Base-by-base conservation (phyloP, 2,888 invertebrate species). In the Eudasyphora cyanicolor region DNA sequence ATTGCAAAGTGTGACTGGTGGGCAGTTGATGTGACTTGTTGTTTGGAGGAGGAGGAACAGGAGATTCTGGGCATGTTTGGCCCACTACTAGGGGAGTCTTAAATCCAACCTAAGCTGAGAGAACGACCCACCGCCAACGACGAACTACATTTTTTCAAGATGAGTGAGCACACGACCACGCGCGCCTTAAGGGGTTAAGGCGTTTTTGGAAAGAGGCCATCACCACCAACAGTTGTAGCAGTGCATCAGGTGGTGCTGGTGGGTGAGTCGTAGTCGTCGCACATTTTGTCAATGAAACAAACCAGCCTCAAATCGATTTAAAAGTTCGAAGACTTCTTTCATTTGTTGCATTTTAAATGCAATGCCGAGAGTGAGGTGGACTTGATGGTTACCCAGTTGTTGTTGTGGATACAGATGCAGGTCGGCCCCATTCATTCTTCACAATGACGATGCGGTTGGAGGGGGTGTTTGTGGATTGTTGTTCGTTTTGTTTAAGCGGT, bases 161-260 rank as follows among this genome's bases (percentile, higher is more conserved):
- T 49, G 49, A 51, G 51, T 64, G 14, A 42, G 42, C 64, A 57
- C 27, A 57, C 24, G 35, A 75, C 29, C 54, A 81, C 35, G 73
- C 76, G 76, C 74, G 78, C 81, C 67, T 45, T 64, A 45, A 73
- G 71, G 73, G 84, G 81, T 84, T 84, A 84, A 84, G 76, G 79
- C 51, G 38, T 78, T 73, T 42, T 42, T 17, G 14, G 24, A 67
- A 67, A 24, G 67, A 24, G 67, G 42, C 21, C 38, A 67, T 14
- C 60, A 8, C 12, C 51, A 54, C 51, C 21, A 49, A 8, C 17
- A 12, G 24, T 12, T 42, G 57, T 42, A 24, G 19, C 35, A 12
- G 29, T n/a, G 2, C 8, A 12, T 24, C 4, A 17, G 7, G n/a
- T 67, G 67, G 6, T n/a, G n/a, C n/a, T n/a, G n/a, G n/a, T n/a